Percentiles rank a stretch among this genome's conserved stretches.
phyloP scores from a whole-genome alignment of 2,797 vertebrate species.

The Hoplostethus mediterraneus region DNA sequence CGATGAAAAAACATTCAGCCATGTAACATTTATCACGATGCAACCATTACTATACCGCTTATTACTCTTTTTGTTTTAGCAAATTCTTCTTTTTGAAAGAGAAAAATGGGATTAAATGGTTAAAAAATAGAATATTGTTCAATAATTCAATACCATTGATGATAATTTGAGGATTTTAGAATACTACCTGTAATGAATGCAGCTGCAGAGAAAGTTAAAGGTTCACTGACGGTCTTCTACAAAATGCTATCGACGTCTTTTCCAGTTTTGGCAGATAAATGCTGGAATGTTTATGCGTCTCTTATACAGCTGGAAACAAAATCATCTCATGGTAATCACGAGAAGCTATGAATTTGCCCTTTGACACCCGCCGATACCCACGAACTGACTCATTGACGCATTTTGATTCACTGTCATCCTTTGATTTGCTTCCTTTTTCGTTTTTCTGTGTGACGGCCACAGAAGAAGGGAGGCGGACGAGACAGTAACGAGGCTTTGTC shows the following conservation, averaged over 20 bases:
- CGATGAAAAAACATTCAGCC: slow-evolving; percentile 31
- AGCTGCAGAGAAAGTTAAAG: background rate
- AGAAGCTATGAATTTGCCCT: background rate
- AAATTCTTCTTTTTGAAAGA: background rate
- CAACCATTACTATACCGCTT: background rate
- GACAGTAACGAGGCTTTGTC: slow-evolving; percentile 66
- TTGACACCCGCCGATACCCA: slow-evolving; percentile 5
- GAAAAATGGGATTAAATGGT: background rate
- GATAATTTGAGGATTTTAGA: too few species aligned
- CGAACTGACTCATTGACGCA: background rate
- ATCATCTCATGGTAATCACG: background rate
- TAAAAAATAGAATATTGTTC: too few species aligned
- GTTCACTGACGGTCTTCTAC: background rate
- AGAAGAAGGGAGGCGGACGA: slow-evolving; percentile 12
- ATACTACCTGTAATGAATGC: too few species aligned
- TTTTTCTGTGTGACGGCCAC: background rate
- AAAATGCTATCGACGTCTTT: background rate
- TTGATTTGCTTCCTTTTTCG: slow-evolving; percentile 12
- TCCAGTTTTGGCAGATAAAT: background rate
- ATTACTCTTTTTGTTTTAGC: background rate
- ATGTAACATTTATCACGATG: background rate
- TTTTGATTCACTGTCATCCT: background rate
- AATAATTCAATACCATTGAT: too few species aligned
- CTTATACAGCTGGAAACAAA: background rate
- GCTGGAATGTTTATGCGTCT: background rate